Conservation (phyloP, 2,113 vertebrate species). For the Herpetotheres cachinnans region DNA sequence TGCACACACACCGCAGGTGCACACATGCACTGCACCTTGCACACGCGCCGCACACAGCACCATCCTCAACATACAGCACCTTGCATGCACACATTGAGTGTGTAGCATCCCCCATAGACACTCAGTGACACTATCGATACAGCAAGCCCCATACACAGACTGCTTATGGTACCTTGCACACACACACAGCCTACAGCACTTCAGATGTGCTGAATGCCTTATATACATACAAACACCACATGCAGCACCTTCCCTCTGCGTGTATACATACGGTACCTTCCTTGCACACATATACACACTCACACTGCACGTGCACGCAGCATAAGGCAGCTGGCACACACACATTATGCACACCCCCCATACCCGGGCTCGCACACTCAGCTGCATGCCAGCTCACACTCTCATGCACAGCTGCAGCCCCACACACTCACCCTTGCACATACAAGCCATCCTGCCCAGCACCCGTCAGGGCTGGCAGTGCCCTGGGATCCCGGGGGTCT, state of each 20-base stretch:
- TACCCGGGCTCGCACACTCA: accelerated
- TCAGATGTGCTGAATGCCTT: accelerated
- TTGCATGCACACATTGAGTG: accelerated
- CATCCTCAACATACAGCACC: not conserved
- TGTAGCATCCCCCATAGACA: accelerated
- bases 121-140: accelerated
- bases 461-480: accelerated
- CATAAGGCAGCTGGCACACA: not conserved
- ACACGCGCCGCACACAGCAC: accelerated
- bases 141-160: too few species aligned
- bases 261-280: accelerated
- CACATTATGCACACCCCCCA: accelerated
- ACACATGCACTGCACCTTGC: not conserved
- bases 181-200: not conserved
- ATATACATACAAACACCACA: accelerated
- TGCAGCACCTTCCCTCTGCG: not conserved
- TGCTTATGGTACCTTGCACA: not conserved
- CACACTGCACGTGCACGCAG: accelerated
- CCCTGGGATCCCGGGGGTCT: not conserved
- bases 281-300: not conserved
- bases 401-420: not conserved
- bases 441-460: not conserved
- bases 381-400: not conserved
- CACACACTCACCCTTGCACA: accelerated
- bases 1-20: not conserved